Evolutionary conservation across 2,797 vertebrate species (phyloP).

Genomic region (Eupleurogrammus muticus): DNA sequence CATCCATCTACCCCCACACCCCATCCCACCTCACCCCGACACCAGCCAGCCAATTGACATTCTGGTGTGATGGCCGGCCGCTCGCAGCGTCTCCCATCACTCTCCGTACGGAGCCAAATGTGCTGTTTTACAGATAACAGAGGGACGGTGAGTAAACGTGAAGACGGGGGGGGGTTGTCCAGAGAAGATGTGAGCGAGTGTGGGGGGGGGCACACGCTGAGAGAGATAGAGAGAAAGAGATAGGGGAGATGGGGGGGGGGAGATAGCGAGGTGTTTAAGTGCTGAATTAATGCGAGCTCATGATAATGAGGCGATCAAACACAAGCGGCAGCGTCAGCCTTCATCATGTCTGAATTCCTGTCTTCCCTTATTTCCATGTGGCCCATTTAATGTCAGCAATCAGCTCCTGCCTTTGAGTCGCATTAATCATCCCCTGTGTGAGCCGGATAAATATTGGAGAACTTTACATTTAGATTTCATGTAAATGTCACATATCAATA

Average conservation of each 20-base stretch:
- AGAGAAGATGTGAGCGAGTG: slow-evolving; percentile 38
- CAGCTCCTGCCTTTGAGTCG: slow-evolving; percentile 30
- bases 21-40: slow-evolving; percentile 35
- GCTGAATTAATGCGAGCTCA: slow-evolving; percentile 52
- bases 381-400: slow-evolving; percentile 48
- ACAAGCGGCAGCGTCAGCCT: slow-evolving; percentile 50
- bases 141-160: slow-evolving; percentile 45
- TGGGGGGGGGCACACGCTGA: slow-evolving; percentile 11
- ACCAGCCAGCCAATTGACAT: slow-evolving; percentile 67
- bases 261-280: slow-evolving; percentile 27
- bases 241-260: slow-evolving; percentile 7
- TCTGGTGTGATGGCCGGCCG: slow-evolving; percentile 57
- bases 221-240: slow-evolving; percentile 16
- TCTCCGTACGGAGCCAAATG: slow-evolving; percentile 51
- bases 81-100: slow-evolving; percentile 50
- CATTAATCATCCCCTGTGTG: slow-evolving; percentile 45
- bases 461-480: slow-evolving; percentile 34
- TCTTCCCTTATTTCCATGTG: slow-evolving; percentile 37
- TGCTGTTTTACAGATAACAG: slow-evolving; percentile 68
- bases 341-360: slow-evolving; percentile 28
- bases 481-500: slow-evolving; percentile 60
- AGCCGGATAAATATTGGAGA: slow-evolving; percentile 27
- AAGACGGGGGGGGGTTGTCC: slow-evolving; percentile 23
- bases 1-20: no score
- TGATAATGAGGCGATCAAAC: slow-evolving; percentile 61